Percentiles rank a stretch among this genome's conserved stretches.
Conservation (phyloP, 2,888 invertebrate species). For the Erebia palarica region DNA sequence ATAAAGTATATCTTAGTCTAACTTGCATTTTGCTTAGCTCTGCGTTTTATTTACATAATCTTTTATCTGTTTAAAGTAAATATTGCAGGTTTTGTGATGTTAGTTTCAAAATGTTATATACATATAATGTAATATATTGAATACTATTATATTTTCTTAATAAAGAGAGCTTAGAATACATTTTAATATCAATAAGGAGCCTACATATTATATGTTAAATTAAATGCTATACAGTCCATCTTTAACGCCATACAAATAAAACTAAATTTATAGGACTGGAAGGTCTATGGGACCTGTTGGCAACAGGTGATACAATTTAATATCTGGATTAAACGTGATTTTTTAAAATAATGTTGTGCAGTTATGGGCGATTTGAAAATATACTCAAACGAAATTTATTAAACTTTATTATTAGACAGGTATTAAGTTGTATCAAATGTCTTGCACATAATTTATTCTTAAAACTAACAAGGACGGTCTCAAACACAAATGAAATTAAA, state of each 20-base stretch:
- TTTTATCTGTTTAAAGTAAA: conserved; percentile 5
- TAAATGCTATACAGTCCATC: conserved; percentile 55
- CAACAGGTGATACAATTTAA: conserved; percentile 17
- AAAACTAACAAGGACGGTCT: conserved; percentile 66
- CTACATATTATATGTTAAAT: conserved; percentile 45
- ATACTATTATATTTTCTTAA: conserved; percentile 27
- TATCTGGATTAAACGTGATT: not conserved
- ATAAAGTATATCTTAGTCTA: conserved; percentile 39
- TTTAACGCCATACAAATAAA: conserved; percentile 28
- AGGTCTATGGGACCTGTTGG: conserved; percentile 1
- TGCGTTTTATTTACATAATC: conserved; percentile 32
- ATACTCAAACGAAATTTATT: not conserved
- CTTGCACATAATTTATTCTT: conserved; percentile 42
- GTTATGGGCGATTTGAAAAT: no score
- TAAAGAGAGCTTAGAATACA: conserved; percentile 44
- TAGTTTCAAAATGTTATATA: conserved; percentile 22
- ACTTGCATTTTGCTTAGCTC: conserved; percentile 33
- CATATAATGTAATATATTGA: conserved; percentile 22
- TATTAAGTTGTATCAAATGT: conserved; percentile 15
- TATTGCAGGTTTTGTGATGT: conserved; percentile 30
- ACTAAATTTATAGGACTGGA: conserved; percentile 19
- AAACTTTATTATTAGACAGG: conserved; percentile 2
- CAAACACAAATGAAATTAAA: conserved; percentile 53
- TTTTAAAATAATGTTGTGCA: not conserved
- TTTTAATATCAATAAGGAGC: conserved; percentile 38